Evolutionary conservation across 2,797 vertebrate genomes (phyloP).

Genomic region (Mormyrops boulengeri): DNA sequence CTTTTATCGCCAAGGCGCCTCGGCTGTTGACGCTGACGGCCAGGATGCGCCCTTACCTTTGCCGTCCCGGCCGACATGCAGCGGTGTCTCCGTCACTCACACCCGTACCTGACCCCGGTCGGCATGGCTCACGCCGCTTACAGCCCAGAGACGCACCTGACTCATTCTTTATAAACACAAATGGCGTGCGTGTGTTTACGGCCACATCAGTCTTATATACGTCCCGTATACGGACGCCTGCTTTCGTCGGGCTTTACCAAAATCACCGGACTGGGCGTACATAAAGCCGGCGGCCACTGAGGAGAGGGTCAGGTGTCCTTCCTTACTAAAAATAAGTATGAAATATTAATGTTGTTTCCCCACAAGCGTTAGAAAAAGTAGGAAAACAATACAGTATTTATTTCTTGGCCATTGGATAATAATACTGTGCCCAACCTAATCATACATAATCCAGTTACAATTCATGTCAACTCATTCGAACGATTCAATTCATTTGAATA

Average conservation of each 20-base stretch:
- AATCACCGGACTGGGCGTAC: not conserved
- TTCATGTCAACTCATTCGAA: not conserved
- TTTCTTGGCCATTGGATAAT: not conserved
- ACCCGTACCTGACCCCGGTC: not conserved
- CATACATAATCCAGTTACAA: not conserved
- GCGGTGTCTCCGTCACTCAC: not conserved
- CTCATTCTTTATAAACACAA: not conserved
- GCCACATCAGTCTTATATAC: not conserved
- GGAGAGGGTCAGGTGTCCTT: not conserved
- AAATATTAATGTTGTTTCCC: not conserved
- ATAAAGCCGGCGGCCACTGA: not conserved
- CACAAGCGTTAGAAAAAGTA: not conserved
- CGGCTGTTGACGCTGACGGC: not conserved
- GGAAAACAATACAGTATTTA: not conserved
- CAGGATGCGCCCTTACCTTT: not conserved
- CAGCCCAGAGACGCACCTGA: not conserved
- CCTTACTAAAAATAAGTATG: not conserved
- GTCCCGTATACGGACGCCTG: not conserved
- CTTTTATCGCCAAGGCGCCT: not conserved
- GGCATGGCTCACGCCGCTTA: not conserved
- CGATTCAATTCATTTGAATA: not conserved
- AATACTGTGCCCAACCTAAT: not conserved
- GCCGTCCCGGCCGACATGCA: not conserved
- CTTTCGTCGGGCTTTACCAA: not conserved
- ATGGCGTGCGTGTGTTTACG: not conserved